Conservation (phyloP, 2,113 vertebrate species). For the Ammodytes marinus region DNA sequence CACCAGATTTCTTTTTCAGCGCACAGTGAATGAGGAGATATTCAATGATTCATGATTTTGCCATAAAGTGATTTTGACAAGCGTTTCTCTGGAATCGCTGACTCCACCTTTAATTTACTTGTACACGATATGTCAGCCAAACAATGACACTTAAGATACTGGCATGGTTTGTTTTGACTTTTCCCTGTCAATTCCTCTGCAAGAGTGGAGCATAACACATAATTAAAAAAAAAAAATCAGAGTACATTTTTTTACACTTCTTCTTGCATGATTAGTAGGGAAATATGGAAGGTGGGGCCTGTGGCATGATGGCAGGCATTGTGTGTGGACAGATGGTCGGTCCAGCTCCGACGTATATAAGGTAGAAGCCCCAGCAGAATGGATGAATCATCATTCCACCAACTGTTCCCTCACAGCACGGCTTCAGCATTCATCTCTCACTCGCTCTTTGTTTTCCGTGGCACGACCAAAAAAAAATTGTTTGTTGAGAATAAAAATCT, state of each 20-base stretch:
- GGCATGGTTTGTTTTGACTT: constrained; percentile 5
- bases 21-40: too few species aligned
- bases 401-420: constrained; percentile 68
- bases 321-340: constrained; percentile 67
- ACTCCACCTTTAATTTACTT: neutral
- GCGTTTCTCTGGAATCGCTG: too few species aligned
- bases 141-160: constrained; percentile 13
- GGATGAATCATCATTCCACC: constrained; percentile 73
- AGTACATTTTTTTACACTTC: too few species aligned
- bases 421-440: constrained; percentile 32
- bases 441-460: constrained; percentile 42
- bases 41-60: too few species aligned
- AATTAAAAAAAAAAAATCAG: too few species aligned
- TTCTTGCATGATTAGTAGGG: constrained; percentile 25
- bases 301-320: constrained; percentile 52
- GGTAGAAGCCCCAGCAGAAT: constrained; percentile 71
- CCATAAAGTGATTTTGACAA: too few species aligned
- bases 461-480: neutral
- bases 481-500: neutral
- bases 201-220: neutral
- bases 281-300: constrained; percentile 51
- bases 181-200: constrained; percentile 21
- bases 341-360: constrained; percentile 48
- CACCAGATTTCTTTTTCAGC: too few species aligned
- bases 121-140: constrained; percentile 8